Conservation (phyloP, 2,888 invertebrate genomes). For the Phytoseiulus persimilis region DNA sequence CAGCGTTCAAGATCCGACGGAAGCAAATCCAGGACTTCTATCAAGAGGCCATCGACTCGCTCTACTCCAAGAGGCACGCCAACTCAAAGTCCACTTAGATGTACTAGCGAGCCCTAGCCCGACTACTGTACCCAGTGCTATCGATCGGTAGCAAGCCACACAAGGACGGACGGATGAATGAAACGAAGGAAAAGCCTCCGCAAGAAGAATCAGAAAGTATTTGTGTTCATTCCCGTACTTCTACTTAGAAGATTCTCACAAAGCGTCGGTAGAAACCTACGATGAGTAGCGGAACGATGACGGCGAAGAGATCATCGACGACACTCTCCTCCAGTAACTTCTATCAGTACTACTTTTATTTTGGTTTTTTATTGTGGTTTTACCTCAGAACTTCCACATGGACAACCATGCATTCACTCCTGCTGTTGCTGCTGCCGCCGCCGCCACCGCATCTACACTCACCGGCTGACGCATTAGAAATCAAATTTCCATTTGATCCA, state of each 20-base stretch:
- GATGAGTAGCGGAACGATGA: background rate
- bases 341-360: background rate
- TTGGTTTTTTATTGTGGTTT: background rate
- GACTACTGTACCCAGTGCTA: background rate
- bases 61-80: conserved; percentile 48
- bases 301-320: background rate
- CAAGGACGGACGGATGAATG: background rate
- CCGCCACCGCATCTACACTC: background rate
- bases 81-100: conserved; percentile 39
- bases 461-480: background rate
- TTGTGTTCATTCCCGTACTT: conserved; percentile 5
- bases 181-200: background rate
- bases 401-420: background rate
- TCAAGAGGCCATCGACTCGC: conserved; percentile 50
- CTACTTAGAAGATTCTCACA: background rate
- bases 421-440: background rate
- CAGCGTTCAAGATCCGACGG: conserved; percentile 55
- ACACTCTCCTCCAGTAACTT: background rate
- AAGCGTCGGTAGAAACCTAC: background rate
- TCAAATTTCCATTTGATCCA: background rate
- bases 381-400: background rate
- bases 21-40: conserved; percentile 53
- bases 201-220: background rate
- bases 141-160: conserved; percentile 10
- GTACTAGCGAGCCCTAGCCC: conserved; percentile 36